These are phyloP conservation scores for Pseudomyrmex concolor DNA, from an alignment of 1,140 invertebrate genomes.

Conservation along the genomic window DNA sequence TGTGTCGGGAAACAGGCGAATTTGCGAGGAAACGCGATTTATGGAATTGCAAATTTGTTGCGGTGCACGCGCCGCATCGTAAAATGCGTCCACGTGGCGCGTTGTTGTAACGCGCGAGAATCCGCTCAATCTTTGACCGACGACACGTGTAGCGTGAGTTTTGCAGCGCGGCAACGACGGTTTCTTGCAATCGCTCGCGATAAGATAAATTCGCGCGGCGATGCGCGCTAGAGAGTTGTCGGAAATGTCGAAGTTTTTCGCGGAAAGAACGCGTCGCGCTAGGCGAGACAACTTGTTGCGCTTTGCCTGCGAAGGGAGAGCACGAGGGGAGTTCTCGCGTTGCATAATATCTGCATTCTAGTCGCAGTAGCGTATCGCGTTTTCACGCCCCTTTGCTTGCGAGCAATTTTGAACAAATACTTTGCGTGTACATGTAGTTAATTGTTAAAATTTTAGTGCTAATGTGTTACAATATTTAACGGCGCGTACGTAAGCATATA, in stretches of 20 bases:
- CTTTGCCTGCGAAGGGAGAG: conserved; percentile 28
- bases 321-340: conserved; percentile 25
- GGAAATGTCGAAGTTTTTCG: conserved; percentile 61
- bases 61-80: conserved; percentile 9
- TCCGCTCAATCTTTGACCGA: neutral
- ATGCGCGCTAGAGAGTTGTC: neutral
- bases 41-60: conserved; percentile 18
- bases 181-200: conserved; percentile 34
- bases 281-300: conserved; percentile 63
- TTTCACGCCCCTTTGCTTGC: neutral
- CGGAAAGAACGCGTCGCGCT: conserved; percentile 44
- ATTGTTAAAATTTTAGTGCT: neutral
- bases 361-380: conserved; percentile 13
- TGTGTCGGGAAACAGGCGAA: neutral
- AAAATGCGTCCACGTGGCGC: neutral
- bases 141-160: conserved; percentile 46
- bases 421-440: neutral
- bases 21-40: conserved; percentile 1
- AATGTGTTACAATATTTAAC: neutral
- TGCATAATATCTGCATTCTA: conserved; percentile 54
- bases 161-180: neutral
- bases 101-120: neutral
- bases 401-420: neutral
- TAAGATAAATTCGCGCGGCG: conserved; percentile 58
- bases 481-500: neutral